A percentile compares a stretch with the other conserved stretches of the same genome.
phyloP scores from a whole-genome alignment of 1,140 invertebrate genomes.

The Diplogasteroides magnus region DNA sequence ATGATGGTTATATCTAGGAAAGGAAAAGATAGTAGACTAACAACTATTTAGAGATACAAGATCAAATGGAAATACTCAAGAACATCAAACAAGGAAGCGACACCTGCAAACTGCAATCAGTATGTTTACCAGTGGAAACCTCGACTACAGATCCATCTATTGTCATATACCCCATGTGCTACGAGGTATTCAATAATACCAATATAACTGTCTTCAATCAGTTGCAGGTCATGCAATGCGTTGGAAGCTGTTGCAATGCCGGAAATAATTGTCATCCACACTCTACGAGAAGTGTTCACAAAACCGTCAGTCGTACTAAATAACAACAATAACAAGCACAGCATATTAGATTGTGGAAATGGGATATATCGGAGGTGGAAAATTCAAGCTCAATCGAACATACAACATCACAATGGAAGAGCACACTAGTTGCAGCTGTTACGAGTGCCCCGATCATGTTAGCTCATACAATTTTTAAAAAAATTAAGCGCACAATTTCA shows the following conservation, averaged over 20 bases:
- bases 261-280: slow-evolving; percentile 21
- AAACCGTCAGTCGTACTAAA: slow-evolving; percentile 10
- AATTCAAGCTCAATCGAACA: slow-evolving; percentile 26
- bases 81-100: slow-evolving; percentile 27
- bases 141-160: slow-evolving; percentile 14
- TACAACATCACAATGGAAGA: slow-evolving; percentile 29
- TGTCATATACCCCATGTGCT: slow-evolving; percentile 23
- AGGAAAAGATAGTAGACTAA: no score
- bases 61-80: slow-evolving; percentile 5
- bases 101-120: slow-evolving; percentile 23
- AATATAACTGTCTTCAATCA: neutral
- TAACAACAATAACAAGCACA: neutral
- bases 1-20: no score
- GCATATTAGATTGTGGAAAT: slow-evolving; percentile 17
- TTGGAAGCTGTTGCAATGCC: slow-evolving; percentile 26
- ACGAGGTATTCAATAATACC: slow-evolving; percentile 8
- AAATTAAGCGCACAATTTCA: neutral
- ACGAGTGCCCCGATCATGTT: slow-evolving; percentile 19
- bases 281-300: slow-evolving; percentile 6
- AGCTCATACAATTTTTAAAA: neutral
- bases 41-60: neutral
- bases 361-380: slow-evolving; percentile 19
- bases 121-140: slow-evolving; percentile 21
- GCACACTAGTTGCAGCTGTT: slow-evolving; percentile 22
- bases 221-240: slow-evolving; percentile 22